Evolutionary conservation across 1,140 invertebrate genomes (phyloP), one percentile per base, ranked within the genome.

Genomic region (Drosophila mauritiana): DNA sequence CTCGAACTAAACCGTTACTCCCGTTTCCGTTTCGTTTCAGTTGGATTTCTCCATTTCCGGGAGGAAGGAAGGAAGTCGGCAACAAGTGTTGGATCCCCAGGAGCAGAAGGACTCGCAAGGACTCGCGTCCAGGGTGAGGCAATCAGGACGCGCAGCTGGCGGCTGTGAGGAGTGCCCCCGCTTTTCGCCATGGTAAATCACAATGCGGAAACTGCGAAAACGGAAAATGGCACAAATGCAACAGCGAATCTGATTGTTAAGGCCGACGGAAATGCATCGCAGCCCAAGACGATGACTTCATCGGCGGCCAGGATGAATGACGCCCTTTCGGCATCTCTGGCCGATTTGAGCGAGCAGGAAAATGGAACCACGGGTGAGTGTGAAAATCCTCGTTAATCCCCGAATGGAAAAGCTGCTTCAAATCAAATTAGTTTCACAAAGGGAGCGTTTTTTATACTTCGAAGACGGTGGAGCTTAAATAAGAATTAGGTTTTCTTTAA

Each of bases 311-410:
- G 40, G 40, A 89, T 78, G 80, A 62, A 65, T 22, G 75, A 72
- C 36, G 63, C 73, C n/a, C 48, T 81, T 45, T 88, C 83, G 59
- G 73, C 73, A 34, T 85, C 88, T 20, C 40, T 82, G 52, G 79
- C 31, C 43, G 86, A 91, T 45, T 62, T 85, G 43, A 83, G 77
- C 57, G 86, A 79, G 12, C 64, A 81, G 13, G 86, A 90, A 17
- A 90, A 91, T 56, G 86, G 86, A 36, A 91, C 86, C 49, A 90
- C 86, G 63, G 86, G 86, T 90, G 79, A 90, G 86, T 91, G 75
- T 51, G 64, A 75, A 61, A 72, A 69, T 45, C 46, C 42, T 36
- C 4, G 13, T 3, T 64, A 57, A 73, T 76, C 45, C 37, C 12
- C 54, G 57, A 48, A n/a, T 55, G 49, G 42, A 45, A 64, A 57